Evolutionary conservation across 2,797 vertebrate species (phyloP).

Genomic region (Manis pentadactyla): DNA sequence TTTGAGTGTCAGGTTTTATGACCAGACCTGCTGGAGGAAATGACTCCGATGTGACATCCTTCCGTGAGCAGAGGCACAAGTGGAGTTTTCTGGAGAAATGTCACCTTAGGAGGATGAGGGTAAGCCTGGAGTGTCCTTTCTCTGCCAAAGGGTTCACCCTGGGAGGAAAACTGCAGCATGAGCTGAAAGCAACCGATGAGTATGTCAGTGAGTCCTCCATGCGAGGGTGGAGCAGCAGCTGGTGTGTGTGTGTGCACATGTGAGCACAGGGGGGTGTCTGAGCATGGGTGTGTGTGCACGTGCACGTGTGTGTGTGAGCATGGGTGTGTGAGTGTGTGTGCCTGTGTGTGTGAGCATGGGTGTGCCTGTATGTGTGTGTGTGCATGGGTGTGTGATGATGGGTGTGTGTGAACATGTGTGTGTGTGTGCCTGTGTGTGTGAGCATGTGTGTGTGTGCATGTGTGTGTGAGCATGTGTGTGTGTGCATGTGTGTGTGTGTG

Average conservation of each 20-base stretch:
- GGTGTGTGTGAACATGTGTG: no score
- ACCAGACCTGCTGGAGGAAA: neutral
- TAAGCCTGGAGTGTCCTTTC: neutral
- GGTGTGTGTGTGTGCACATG: accelerated
- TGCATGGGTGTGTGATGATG: no score
- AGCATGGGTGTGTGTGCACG: accelerated
- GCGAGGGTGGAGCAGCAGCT: neutral
- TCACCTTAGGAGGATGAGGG: neutral
- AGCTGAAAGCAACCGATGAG: accelerated
- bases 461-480: accelerated
- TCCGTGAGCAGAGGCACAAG: neutral
- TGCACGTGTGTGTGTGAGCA: accelerated
- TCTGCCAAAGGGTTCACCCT: neutral
- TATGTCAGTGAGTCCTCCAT: accelerated
- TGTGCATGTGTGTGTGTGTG: accelerated
- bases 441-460: accelerated
- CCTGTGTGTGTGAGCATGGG: neutral
- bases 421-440: neutral
- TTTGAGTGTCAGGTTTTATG: neutral
- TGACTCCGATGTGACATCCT: accelerated
- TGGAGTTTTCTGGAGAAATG: neutral
- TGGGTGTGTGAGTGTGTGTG: accelerated
- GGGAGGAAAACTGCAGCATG: accelerated
- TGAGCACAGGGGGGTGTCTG: neutral
- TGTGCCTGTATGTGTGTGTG: neutral